Conservation (phyloP, 2,888 invertebrate species). For the Lagria hirta region DNA sequence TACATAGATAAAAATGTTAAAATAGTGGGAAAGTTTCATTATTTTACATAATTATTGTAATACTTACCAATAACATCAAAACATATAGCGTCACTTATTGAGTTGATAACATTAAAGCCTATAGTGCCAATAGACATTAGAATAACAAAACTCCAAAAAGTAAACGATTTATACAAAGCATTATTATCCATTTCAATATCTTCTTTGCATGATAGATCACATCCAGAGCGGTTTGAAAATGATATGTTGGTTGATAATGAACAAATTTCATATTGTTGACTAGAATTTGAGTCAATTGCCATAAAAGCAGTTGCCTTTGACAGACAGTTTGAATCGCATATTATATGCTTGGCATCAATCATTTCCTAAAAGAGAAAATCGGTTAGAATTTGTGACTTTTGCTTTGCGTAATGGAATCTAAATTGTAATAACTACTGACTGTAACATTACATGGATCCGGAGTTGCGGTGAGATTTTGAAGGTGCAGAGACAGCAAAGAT, state of each 20-base stretch:
- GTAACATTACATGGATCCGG: constrained; percentile 50
- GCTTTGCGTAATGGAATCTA: constrained; percentile 2
- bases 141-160: constrained; percentile 74
- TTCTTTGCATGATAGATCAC: constrained; percentile 32
- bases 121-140: constrained; percentile 75
- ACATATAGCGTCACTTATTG: constrained; percentile 87
- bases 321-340: constrained; percentile 23
- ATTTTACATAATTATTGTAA: no score
- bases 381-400: constrained; percentile 1
- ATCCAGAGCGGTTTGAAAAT: background rate
- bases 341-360: constrained; percentile 2
- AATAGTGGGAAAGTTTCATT: no score
- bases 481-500: constrained; percentile 32
- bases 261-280: constrained; percentile 24
- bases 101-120: constrained; percentile 82
- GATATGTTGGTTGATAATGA: constrained; percentile 1
- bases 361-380: constrained; percentile 16
- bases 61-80: constrained; percentile 79
- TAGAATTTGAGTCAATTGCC: constrained; percentile 17
- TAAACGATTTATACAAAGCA: constrained; percentile 60
- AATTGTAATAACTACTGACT: constrained; percentile 49
- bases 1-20: no score
- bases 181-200: constrained; percentile 40
- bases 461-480: constrained; percentile 34
- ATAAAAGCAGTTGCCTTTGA: constrained; percentile 14